A percentile compares a stretch with the other conserved stretches of the same genome.
Conservation (phyloP, 2,113 vertebrate species). For the Triplophysa rosa region DNA sequence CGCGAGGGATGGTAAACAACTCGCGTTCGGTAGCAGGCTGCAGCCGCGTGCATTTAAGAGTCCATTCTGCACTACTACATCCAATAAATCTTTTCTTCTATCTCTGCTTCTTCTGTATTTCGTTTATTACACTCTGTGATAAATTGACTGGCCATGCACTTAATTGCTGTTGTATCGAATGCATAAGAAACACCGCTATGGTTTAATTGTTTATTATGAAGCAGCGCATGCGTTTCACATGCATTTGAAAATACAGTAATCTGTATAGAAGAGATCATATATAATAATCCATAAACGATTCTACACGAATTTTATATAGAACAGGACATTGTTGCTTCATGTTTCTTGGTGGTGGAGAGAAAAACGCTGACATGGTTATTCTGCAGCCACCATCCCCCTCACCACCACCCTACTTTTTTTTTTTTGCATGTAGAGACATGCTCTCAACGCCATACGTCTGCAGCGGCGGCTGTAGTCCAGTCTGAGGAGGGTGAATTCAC, state of each 20-base stretch:
- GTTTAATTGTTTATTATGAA: neutral
- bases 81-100: neutral
- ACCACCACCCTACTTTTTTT: constrained; percentile 47
- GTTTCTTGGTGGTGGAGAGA: neutral
- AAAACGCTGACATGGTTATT: constrained; percentile 53
- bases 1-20: constrained; percentile 46
- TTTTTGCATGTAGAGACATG: constrained; percentile 48
- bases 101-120: neutral
- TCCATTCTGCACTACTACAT: neutral
- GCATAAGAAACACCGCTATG: neutral
- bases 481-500: neutral
- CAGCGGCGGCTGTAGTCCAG: neutral
- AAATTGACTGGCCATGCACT: neutral
- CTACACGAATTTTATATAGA: neutral
- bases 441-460: constrained; percentile 16
- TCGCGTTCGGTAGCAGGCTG: constrained; percentile 6
- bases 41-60: constrained; percentile 21
- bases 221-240: neutral
- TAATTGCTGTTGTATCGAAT: neutral
- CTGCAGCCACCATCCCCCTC: constrained; percentile 44
- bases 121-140: neutral
- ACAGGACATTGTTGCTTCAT: constrained; percentile 1
- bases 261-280: neutral
- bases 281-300: too few species aligned
- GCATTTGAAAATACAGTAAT: neutral